Conservation (phyloP, 30 jellyfish, hydroid and myxozoan genomes). For the Sanderia malayensis region DNA sequence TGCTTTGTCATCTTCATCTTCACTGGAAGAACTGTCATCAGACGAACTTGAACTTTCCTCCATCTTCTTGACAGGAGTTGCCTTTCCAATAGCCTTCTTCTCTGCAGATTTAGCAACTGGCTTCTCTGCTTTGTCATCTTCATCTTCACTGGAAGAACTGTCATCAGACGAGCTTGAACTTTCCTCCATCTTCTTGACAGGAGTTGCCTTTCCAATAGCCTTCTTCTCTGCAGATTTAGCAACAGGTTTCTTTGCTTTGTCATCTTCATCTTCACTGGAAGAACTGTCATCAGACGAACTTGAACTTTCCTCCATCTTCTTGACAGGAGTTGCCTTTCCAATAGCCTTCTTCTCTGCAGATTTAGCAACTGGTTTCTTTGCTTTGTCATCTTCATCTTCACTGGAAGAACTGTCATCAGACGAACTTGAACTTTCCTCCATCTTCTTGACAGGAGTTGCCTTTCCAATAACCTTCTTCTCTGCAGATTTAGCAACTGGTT, state of each 20-base stretch:
- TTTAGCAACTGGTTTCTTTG: neutral
- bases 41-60: constrained; percentile 16
- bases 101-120: too few species aligned
- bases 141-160: too few species aligned
- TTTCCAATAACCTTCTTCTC: neutral
- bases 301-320: neutral
- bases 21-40: constrained; percentile 43
- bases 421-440: constrained; percentile 1
- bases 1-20: too few species aligned
- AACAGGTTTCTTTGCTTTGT: neutral
- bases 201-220: too few species aligned
- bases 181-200: too few species aligned
- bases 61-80: constrained; percentile 19
- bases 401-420: neutral
- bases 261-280: neutral
- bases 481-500: too few species aligned
- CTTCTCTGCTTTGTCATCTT: too few species aligned
- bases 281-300: neutral
- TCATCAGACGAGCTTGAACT: too few species aligned
- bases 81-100: neutral
- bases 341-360: too few species aligned
- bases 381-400: neutral
- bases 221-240: too few species aligned
- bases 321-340: neutral
- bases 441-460: constrained; percentile 20